Conservation (phyloP, 2,797 vertebrate species). For the Alca torda region DNA sequence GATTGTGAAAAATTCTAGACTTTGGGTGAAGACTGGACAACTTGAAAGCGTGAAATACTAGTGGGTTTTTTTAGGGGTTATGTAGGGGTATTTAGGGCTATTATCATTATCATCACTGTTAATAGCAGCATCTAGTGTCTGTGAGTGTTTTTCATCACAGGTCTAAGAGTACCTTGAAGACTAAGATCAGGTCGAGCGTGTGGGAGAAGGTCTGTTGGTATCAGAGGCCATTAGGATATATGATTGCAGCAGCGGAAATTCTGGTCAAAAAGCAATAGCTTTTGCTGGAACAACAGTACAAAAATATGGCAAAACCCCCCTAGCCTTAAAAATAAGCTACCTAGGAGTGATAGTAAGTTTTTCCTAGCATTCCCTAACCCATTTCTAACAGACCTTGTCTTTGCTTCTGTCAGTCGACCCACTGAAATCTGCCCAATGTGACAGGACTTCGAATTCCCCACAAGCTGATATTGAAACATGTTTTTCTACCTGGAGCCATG, state of each 20-base stretch:
- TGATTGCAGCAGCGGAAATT: neutral
- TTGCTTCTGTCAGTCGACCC: neutral
- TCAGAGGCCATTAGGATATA: neutral
- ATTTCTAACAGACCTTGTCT: neutral
- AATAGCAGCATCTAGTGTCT: neutral
- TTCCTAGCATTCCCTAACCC: neutral
- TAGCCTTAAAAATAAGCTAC: neutral
- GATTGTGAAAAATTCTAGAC: neutral
- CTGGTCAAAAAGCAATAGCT: neutral
- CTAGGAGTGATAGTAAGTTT: neutral
- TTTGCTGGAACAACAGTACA: neutral
- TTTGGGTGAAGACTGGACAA: neutral
- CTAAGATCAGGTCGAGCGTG: accelerated
- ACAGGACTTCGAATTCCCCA: neutral
- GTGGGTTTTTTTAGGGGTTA: neutral
- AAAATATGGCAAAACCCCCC: neutral
- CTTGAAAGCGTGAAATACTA: neutral
- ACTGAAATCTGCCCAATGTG: neutral
- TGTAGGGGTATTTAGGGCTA: neutral
- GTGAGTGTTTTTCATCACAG: neutral
- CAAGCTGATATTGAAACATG: accelerated
- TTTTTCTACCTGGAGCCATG: neutral
- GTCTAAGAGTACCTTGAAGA: neutral
- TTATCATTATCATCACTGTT: neutral
- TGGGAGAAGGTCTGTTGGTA: neutral